Evolutionary conservation across 2,113 vertebrate species (phyloP), one percentile per base, ranked within the genome.

Genomic region (Sigmodon hispidus): DNA sequence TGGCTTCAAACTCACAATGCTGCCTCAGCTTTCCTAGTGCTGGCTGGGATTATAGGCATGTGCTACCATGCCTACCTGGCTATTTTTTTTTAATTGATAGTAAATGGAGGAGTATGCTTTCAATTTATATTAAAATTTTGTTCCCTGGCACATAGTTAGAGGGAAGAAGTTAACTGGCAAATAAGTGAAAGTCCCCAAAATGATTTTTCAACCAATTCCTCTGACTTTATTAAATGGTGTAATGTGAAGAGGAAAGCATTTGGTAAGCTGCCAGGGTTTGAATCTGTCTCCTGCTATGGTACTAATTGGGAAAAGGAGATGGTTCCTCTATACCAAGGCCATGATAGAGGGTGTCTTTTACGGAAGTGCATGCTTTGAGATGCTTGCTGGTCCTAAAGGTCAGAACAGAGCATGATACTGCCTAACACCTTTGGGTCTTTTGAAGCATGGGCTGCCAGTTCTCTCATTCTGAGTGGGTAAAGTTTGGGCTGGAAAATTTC

Each of bases 91-190:
- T 31, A 52, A 11, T 75, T 70, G 90, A 94, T 43, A 93, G 90
- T 80, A 92, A 93, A 83, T 94, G 86, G 73, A 93, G 55, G 63
- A 89, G 40, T 65, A 17, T 21, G 0, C 70, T 94, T 95, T 87
- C 29, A 86, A 91, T 91, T 89, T 91, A 59, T 81, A 61, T 57
- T 91, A 65, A 83, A 26, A 75, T 96, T 91, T 94, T 91, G 89
- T 88, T 79, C 50, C 19, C 84, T 94, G 87, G 81, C 65, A 85
- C 65, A 22, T 92, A 12, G 52, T 94, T 88, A 80, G 70, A 96
- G 50, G 80, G 40, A 96, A 96, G 76, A 67, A 95, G 76, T 76
- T 92, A 85, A 96, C 67, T 50, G 89, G 72, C 87, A 93, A 88
- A 91, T 80, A 90, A 70, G 61, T 45, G 77, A 86, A 80, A 67